Evolutionary conservation across 2,797 vertebrate species (phyloP).

Genomic region (Cirrhinus mrigala): DNA sequence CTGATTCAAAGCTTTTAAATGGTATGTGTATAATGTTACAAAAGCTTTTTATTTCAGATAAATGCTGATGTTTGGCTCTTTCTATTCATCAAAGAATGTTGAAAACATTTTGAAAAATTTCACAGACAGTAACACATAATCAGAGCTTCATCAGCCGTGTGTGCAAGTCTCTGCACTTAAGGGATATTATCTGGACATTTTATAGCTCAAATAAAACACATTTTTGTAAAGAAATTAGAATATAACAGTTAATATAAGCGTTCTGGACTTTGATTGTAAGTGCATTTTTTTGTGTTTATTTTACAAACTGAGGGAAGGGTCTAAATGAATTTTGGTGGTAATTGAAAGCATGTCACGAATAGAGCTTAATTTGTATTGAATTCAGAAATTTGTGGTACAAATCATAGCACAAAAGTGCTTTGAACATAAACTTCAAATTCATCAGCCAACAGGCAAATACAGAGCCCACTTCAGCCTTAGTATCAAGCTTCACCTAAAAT

Average conservation of each 20-base stretch:
- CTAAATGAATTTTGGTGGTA: neutral
- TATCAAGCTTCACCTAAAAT: neutral
- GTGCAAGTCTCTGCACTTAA: neutral
- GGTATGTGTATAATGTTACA: neutral
- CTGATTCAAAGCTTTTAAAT: too few species aligned
- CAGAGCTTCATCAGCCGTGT: neutral
- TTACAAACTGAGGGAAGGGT: neutral
- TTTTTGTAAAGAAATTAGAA: neutral
- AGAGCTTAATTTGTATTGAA: slow-evolving; percentile 1
- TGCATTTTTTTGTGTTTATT: neutral
- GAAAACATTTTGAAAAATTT: neutral
- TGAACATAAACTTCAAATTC: neutral
- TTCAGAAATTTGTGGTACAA: slow-evolving; percentile 4
- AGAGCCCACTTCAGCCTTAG: neutral
- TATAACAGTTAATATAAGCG: neutral
- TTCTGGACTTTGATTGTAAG: neutral
- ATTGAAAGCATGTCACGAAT: neutral
- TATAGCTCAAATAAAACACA: neutral
- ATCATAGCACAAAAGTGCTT: neutral
- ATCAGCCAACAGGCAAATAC: neutral
- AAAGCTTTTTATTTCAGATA: neutral
- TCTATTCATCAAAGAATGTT: neutral
- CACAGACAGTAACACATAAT: neutral
- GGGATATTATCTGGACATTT: neutral
- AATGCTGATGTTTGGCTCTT: neutral